Evolutionary conservation across 2,113 vertebrate genomes (phyloP).

Genomic region (Columba janthina): DNA sequence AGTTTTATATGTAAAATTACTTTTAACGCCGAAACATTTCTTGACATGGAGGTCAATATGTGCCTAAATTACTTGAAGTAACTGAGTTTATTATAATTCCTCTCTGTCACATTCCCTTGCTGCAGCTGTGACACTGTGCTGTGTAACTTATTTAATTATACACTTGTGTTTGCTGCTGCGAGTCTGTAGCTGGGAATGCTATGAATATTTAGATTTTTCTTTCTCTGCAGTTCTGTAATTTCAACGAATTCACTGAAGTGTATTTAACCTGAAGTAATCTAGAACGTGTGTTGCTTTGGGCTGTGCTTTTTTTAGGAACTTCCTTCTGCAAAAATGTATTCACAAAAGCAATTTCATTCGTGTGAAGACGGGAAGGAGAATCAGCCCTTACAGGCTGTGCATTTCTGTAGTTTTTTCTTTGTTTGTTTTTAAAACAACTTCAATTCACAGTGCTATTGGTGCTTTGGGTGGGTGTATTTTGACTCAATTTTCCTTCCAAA

Average conservation of each 20-base stretch:
- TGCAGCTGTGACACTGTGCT: conserved; percentile 23
- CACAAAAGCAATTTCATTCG: not conserved
- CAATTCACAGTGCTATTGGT: not conserved
- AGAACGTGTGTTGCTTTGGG: not conserved
- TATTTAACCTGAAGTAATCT: conserved; percentile 32
- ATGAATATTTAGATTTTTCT: conserved; percentile 18
- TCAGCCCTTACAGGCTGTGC: rapidly evolving
- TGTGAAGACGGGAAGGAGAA: not conserved
- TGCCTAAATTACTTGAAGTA: conserved; percentile 6
- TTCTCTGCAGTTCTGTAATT: not conserved
- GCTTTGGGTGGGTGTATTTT: not conserved
- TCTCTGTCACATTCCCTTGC: not conserved
- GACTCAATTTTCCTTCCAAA: not conserved
- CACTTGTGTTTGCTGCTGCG: not conserved
- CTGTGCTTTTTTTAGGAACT: not conserved
- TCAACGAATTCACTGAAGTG: not conserved
- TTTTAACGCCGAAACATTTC: not conserved
- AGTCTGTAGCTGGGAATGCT: not conserved
- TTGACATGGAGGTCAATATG: conserved; percentile 22
- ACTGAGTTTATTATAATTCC: conserved; percentile 23
- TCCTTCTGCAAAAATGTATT: not conserved
- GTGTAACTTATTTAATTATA: conserved; percentile 36
- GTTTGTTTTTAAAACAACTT: not conserved
- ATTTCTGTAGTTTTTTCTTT: not conserved
- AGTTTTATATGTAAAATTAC: not conserved